Evolutionary conservation across 2,113 vertebrate species (phyloP), one percentile per base, ranked within the genome.

Genomic region (Apodemus sylvaticus): DNA sequence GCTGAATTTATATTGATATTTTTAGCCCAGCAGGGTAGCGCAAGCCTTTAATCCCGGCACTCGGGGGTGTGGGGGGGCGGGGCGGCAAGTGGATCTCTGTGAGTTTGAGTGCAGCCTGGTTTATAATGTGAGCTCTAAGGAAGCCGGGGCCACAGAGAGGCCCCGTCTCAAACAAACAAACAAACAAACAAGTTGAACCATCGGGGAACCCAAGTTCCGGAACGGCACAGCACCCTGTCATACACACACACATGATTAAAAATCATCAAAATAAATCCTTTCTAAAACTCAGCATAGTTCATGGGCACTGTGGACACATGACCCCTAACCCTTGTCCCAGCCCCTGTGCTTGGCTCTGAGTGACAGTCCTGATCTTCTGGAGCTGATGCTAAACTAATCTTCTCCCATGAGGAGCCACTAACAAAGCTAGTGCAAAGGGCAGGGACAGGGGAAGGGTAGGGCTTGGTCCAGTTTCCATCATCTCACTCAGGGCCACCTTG

Each of bases 391-490:
- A 9, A 36, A 34, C 10, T 16, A 16, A 7, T 78, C 76, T 81
- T 82, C 22, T 64, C 58, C 74, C 31, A 34, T 19, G 36, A 53
- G 51, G 6, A 66, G 22, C 51, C n/a, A 2, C 4, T 73, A 62
- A 36, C 24, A 6, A 34, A 39, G 29, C 26, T 31, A 19, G 34
- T 20, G 51, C n/a, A 36, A 48, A 45, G 66, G 39, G 12, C 34
- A 42, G 29, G 7, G 53, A 11, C 1, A 55, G 53, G 53, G 4
- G 19, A 10, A 8, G 26, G 53, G 12, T 4, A 34, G n/a, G n/a
- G 39, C 26, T 0, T 0, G 36, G 39, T 55, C 45, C 36, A 0
- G n/a, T 89, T 66, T 20, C 10, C 12, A 36, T 31, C 22, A 0
- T 39, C 48, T 74, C 34, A 55, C 29, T 4, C 11, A 5, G 4